Conservation (phyloP, 2,888 invertebrate species). For the Prenolepis imparis region DNA sequence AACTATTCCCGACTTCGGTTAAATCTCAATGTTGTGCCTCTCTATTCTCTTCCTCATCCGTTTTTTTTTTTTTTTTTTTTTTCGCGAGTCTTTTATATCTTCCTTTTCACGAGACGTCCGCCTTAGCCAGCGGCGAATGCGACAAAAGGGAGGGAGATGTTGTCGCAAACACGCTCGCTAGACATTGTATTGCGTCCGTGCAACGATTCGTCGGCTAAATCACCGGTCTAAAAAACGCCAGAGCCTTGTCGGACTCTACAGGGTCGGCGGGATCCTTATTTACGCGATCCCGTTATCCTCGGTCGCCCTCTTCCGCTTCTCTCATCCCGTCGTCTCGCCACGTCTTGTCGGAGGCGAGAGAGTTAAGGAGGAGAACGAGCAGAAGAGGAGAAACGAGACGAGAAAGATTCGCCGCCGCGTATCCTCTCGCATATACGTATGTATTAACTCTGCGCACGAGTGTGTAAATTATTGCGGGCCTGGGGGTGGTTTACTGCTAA, state of each 20-base stretch:
- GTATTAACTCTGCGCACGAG: constrained; percentile 59
- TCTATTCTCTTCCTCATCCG: background rate
- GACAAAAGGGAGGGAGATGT: constrained; percentile 20
- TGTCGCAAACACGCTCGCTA: constrained; percentile 46
- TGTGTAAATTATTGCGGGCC: constrained; percentile 78
- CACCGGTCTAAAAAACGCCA: constrained; percentile 39
- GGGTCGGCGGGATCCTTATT: constrained; percentile 65
- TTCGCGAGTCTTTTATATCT: background rate
- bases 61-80: background rate
- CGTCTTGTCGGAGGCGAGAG: constrained; percentile 35
- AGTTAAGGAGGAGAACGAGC: constrained; percentile 36
- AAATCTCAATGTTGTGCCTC: constrained; percentile 50
- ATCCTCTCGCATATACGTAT: constrained; percentile 16
- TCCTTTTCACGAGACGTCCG: constrained; percentile 1
- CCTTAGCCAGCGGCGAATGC: constrained; percentile 16
- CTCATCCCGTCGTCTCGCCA: background rate
- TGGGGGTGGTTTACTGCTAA: constrained; percentile 82
- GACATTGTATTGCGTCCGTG: constrained; percentile 11
- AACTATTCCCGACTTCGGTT: constrained; percentile 51
- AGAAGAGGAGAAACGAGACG: constrained; percentile 12
- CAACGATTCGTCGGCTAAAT: constrained; percentile 56
- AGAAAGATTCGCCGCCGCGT: constrained; percentile 26
- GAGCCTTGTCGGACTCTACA: constrained; percentile 17
- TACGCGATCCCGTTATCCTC: constrained; percentile 69
- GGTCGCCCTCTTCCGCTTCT: constrained; percentile 17